Evolutionary conservation across 2,888 invertebrate species (phyloP).

Genomic region (Amphipyra berbera): DNA sequence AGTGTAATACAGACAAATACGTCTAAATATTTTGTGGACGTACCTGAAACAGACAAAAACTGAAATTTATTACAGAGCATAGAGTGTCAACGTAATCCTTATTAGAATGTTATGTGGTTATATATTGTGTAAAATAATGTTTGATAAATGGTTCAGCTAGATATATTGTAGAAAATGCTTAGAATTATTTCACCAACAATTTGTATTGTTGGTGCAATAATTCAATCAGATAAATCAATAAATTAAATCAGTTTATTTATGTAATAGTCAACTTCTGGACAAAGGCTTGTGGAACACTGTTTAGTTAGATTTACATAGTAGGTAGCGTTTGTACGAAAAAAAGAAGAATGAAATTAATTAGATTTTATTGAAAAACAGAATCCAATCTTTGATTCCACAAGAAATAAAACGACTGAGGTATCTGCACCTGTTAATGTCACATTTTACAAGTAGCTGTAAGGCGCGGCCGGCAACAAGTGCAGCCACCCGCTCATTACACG

Average conservation of each 20-base stretch:
- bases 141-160: too few relatives aligned
- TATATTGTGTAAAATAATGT: background rate
- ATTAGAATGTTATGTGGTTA: background rate
- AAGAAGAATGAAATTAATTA: too few relatives aligned
- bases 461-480: constrained; percentile 62
- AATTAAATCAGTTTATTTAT: too few relatives aligned
- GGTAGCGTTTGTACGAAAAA: too few relatives aligned
- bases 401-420: constrained; percentile 1
- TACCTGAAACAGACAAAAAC: constrained; percentile 64
- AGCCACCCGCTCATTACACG: constrained; percentile 48
- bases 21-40: constrained; percentile 29
- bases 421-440: constrained; percentile 33
- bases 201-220: too few relatives aligned
- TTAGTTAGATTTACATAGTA: too few relatives aligned
- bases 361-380: background rate
- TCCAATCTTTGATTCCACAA: background rate
- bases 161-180: too few relatives aligned
- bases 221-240: too few relatives aligned
- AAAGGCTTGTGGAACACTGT: too few relatives aligned
- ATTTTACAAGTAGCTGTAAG: constrained; percentile 1
- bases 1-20: constrained; percentile 43
- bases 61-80: constrained; percentile 46
- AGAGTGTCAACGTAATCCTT: background rate
- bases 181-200: too few relatives aligned
- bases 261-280: too few relatives aligned